Percentiles rank a stretch among this genome's conserved stretches.
These are phyloP conservation scores for Festucalex cinctus DNA, from an alignment of 2,113 vertebrate genomes.

Conservation along the genomic window DNA sequence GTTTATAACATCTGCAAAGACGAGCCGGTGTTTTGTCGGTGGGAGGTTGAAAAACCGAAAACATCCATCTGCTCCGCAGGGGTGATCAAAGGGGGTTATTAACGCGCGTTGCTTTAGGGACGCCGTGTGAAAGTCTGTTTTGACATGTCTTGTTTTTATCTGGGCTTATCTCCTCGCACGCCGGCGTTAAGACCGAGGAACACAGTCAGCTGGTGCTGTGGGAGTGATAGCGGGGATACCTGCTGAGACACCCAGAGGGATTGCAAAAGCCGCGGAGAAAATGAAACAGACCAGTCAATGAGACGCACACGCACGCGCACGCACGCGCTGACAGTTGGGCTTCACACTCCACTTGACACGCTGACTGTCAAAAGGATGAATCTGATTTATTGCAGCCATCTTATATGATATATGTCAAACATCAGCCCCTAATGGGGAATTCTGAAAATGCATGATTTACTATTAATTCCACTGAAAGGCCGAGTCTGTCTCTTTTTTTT, in stretches of 20 bases:
- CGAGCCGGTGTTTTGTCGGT: background rate
- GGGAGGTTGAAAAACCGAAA: background rate
- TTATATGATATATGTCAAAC: conserved; percentile 58
- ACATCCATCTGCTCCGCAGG: background rate
- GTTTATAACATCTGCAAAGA: background rate
- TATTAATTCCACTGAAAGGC: conserved; percentile 35
- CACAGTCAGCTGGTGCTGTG: conserved; percentile 55
- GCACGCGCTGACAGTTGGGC: conserved; percentile 51
- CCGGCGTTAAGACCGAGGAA: conserved; percentile 72
- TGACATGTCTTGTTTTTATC: conserved; percentile 56
- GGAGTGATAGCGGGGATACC: conserved; percentile 65
- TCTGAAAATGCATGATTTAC: conserved; percentile 48
- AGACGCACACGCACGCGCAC: conserved; percentile 40
- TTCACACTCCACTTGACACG: conserved; percentile 67
- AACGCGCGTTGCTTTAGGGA: conserved; percentile 6
- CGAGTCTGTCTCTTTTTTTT: conserved; percentile 17
- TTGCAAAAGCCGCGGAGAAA: conserved; percentile 49
- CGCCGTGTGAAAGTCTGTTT: conserved; percentile 19
- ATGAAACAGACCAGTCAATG: conserved; percentile 54
- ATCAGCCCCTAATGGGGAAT: conserved; percentile 50
- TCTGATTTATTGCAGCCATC: conserved; percentile 61
- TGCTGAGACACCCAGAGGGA: conserved; percentile 63
- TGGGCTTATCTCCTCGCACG: conserved; percentile 67
- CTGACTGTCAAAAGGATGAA: conserved; percentile 62
- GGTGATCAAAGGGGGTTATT: conserved; percentile 25